Conservation (phyloP, 1,140 invertebrate genomes). For the Anoplophora glabripennis region DNA sequence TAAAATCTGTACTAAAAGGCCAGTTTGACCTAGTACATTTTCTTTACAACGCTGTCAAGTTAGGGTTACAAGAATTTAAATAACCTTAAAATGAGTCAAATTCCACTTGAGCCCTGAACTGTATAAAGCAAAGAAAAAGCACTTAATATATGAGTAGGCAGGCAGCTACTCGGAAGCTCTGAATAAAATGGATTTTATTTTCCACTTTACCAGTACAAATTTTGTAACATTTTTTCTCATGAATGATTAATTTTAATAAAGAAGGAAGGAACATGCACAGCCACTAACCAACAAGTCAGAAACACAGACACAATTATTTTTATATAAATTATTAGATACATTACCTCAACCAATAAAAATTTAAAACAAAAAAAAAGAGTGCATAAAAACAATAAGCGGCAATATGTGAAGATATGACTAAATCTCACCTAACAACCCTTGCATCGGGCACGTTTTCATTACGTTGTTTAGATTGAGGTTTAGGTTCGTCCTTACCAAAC, state of each 20-base stretch:
- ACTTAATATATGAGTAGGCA: too few relatives aligned
- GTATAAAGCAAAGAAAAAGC: too few relatives aligned
- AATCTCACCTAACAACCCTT: constrained; percentile 56
- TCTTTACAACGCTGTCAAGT: too few relatives aligned
- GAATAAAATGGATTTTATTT: too few relatives aligned
- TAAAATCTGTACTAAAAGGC: too few relatives aligned
- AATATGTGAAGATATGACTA: constrained; percentile 45
- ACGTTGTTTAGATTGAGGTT: constrained; percentile 42
- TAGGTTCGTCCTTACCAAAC: constrained; percentile 49
- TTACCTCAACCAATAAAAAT: not conserved
- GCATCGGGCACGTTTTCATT: constrained; percentile 47
- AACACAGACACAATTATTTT: not conserved
- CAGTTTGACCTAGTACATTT: too few relatives aligned
- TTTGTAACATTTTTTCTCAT: too few relatives aligned
- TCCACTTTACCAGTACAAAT: too few relatives aligned
- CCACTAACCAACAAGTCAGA: not conserved
- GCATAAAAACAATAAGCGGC: constrained; percentile 3
- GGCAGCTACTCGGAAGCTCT: too few relatives aligned
- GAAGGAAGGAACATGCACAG: constrained; percentile 9
- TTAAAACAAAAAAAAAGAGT: constrained; percentile 9
- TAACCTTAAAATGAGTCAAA: too few relatives aligned
- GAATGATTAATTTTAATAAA: constrained; percentile 13
- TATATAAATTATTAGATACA: not conserved
- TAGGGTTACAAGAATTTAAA: too few relatives aligned
- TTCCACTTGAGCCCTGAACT: too few relatives aligned